Conservation (phyloP, 2,113 vertebrate genomes). For the Hirundichthys speculiger region DNA sequence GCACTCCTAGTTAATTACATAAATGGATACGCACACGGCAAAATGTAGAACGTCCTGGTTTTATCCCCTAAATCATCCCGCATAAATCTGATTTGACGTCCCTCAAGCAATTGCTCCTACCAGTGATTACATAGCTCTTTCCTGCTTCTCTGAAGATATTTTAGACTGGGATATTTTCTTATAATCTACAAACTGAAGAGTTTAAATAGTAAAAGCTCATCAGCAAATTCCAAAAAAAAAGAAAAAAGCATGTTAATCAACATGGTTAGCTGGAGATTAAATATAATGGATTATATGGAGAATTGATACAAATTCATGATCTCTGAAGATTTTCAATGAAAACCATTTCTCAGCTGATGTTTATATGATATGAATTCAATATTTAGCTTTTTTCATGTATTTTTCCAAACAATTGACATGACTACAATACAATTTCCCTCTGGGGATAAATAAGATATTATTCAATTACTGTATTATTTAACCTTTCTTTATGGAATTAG, state of each 20-base stretch:
- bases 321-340: too few relatives aligned
- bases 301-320: background rate
- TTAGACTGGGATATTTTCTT: slow-evolving; percentile 33
- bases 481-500: too few relatives aligned
- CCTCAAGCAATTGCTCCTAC: slow-evolving; percentile 43
- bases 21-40: slow-evolving; percentile 72
- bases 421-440: too few relatives aligned
- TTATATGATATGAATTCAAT: too few relatives aligned
- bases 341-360: too few relatives aligned
- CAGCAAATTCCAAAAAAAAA: background rate
- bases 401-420: too few relatives aligned
- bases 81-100: slow-evolving; percentile 71
- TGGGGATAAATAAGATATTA: too few relatives aligned
- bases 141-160: slow-evolving; percentile 45
- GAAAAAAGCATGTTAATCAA: background rate
- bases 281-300: background rate
- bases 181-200: background rate
- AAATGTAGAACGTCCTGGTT: slow-evolving; percentile 71
- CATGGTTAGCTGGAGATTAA: too few relatives aligned
- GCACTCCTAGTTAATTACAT: slow-evolving; percentile 78
- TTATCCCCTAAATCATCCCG: slow-evolving; percentile 73
- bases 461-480: too few relatives aligned
- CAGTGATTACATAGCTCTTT: slow-evolving; percentile 37
- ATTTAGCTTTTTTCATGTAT: too few relatives aligned
- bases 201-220: background rate